A percentile compares a stretch with the other conserved stretches of the same genome.
These are phyloP conservation scores for Clarias batrachus DNA, from an alignment of 2,113 vertebrate species.

Conservation along the genomic window DNA sequence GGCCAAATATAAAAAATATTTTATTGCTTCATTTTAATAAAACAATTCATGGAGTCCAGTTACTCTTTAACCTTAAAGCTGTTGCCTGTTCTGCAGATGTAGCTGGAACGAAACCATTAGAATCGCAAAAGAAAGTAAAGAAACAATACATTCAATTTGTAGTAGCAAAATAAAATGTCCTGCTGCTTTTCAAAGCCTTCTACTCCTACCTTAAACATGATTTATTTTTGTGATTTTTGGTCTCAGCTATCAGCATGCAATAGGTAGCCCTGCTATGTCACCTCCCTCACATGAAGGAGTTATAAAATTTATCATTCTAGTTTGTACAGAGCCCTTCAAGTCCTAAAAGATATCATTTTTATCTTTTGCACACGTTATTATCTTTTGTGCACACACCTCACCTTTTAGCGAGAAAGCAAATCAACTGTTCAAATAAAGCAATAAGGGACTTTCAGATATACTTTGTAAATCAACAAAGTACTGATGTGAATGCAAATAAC, in stretches of 20 bases:
- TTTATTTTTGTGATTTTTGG: not conserved
- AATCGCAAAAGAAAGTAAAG: not conserved
- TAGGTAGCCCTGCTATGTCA: not conserved
- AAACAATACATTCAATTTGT: not conserved
- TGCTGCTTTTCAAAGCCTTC: not conserved
- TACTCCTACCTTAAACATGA: not conserved
- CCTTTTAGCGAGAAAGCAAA: too few species aligned
- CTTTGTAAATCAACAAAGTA: too few species aligned
- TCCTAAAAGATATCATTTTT: too few species aligned
- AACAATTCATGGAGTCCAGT: not conserved
- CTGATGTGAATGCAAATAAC: too few species aligned
- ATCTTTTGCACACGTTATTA: too few species aligned
- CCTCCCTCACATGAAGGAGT: slow-evolving; percentile 6
- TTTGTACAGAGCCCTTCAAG: too few species aligned
- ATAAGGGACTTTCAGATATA: too few species aligned
- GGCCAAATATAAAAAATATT: not conserved
- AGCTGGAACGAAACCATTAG: not conserved
- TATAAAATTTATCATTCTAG: slow-evolving; percentile 11
- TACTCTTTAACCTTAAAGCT: not conserved
- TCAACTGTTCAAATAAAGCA: too few species aligned
- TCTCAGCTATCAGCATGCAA: not conserved
- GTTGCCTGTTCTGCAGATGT: not conserved
- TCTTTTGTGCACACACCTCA: too few species aligned
- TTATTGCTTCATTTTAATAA: not conserved
- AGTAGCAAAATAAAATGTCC: not conserved